Base-by-base conservation (phyloP, 2,797 vertebrate genomes). In the Neoniphon sammara region DNA sequence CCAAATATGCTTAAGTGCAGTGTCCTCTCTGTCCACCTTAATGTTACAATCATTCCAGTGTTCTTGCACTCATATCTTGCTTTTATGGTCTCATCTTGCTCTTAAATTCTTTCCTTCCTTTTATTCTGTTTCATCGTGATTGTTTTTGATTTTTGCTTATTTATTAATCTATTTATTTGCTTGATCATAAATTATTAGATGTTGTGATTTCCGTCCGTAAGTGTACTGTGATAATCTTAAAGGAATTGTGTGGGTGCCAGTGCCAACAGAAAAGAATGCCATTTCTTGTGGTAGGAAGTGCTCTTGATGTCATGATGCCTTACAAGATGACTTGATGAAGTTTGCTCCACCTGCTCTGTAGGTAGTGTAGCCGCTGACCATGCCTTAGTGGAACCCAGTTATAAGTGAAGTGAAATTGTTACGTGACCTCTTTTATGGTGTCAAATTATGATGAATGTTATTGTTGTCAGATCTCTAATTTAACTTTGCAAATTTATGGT, bases 141-240 rank as follows among this genome's bases (percentile, higher is more conserved):
- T 21, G 17, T 15, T 55, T 46, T 59, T 17, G 6, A 15, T 21
- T 27, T 69, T 11, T 64, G 44, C 31, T 11, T 87, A 83, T 84
- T 87, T 86, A 85, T 85, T 54, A 63, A 77, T 7, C 46, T 80
- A 73, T 81, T 85, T 88, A 82, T 86, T 78, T 83, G 30, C 50
- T 62, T 53, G 30, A 64, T 54, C 75, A 34, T 55, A 42, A 60
- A 65, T 55, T 7, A 55, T 62, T 50, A 25, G 25, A 27, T 66
- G n/a, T 44, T 69, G 8, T 73, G n/a, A 58, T 12, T 25, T 52
- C 14, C 18, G 31, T 68, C 49, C 23, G 2, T 61, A 0, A 27
- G 25, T 55, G 21, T 23, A 12, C 11, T 53, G 2, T 30, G 23
- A 59, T 42, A 11, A 59, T 39, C n/a, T 21, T 8, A 21, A 58